These are phyloP conservation scores for Rhimphoctona megacephalus DNA, from an alignment of 2,888 invertebrate genomes.

Conservation along the genomic window DNA sequence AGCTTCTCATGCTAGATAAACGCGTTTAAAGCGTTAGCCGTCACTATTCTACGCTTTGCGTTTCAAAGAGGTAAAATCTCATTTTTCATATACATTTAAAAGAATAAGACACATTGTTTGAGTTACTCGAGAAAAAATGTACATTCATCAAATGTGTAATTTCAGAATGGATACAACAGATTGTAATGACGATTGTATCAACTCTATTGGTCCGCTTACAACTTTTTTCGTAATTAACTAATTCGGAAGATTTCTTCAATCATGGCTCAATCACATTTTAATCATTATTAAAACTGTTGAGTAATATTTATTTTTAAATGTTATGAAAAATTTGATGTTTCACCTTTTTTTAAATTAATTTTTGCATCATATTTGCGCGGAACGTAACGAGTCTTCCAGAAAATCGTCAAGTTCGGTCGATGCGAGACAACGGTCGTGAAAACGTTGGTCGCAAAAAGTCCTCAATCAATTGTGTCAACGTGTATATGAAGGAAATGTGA, in stretches of 20 bases:
- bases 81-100: constrained; percentile 18
- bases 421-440: background rate
- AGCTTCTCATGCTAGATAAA: constrained; percentile 55
- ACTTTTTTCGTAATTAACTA: too few species aligned
- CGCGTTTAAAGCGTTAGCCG: constrained; percentile 61
- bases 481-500: background rate
- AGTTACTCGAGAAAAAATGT: background rate
- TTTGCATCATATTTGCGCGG: constrained; percentile 7
- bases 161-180: background rate
- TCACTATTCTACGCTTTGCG: constrained; percentile 27
- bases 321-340: constrained; percentile 20
- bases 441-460: background rate
- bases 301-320: background rate
- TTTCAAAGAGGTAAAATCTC: constrained; percentile 1
- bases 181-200: background rate
- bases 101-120: background rate
- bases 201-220: too few species aligned
- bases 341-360: background rate
- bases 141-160: too few species aligned
- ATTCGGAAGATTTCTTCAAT: too few species aligned
- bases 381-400: constrained; percentile 29
- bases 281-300: background rate
- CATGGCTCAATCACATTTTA: background rate
- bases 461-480: background rate
- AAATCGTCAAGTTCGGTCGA: background rate